Evolutionary conservation across 2,797 vertebrate species (phyloP).

Genomic region (Anguilla anguilla): DNA sequence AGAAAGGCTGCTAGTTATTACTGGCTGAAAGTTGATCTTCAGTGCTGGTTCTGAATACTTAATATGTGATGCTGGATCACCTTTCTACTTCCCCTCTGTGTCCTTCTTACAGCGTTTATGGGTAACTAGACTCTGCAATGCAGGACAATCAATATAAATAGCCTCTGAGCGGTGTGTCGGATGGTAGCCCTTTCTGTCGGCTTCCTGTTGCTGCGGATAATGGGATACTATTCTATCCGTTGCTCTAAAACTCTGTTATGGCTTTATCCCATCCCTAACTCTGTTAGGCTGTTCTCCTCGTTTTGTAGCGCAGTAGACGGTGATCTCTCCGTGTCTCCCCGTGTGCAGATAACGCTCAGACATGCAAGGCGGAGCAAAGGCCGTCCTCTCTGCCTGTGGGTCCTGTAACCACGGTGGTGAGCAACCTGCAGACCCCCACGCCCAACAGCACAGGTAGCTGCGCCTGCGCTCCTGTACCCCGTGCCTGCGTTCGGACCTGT

Average conservation of each 20-base stretch:
- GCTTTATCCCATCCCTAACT: neutral
- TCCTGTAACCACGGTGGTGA: conserved; percentile 88
- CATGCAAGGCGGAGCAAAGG: conserved; percentile 94
- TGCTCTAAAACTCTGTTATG: neutral
- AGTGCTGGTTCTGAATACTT: neutral
- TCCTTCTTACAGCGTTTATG: neutral
- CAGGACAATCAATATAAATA: neutral
- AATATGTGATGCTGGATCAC: neutral
- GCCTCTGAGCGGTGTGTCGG: neutral
- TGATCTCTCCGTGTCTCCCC: neutral
- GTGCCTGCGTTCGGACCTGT: too few relatives aligned
- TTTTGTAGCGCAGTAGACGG: conserved; percentile 2
- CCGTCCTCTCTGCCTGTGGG: conserved; percentile 93
- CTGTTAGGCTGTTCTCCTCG: neutral
- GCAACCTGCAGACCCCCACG: conserved; percentile 93
- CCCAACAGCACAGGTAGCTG: conserved; percentile 95
- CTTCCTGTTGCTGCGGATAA: neutral
- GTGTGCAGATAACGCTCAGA: conserved; percentile 83
- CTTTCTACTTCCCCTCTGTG: neutral
- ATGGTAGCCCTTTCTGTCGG: neutral
- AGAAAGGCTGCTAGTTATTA: neutral
- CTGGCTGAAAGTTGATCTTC: neutral
- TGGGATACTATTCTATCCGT: neutral
- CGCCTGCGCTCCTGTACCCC: neutral
- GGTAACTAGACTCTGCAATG: neutral